A percentile compares a stretch with the other conserved stretches of the same genome.
These are phyloP conservation scores for Deilephila elpenor DNA, from an alignment of 2,888 invertebrate genomes.

Conservation along the genomic window DNA sequence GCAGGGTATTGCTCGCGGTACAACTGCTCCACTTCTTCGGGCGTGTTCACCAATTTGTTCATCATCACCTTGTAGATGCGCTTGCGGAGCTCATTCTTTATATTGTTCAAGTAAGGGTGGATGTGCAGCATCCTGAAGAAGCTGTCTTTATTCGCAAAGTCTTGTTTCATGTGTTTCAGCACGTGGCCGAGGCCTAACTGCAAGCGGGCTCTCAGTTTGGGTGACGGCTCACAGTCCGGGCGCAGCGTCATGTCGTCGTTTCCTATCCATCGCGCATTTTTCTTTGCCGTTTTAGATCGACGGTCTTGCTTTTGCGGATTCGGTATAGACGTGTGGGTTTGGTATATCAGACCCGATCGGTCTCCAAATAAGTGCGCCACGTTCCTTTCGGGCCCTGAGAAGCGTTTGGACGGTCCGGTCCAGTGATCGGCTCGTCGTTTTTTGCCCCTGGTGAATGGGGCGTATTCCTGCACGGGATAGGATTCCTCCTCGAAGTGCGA, in stretches of 20 bases:
- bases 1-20: constrained; percentile 12
- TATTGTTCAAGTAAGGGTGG: constrained; percentile 45
- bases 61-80: constrained; percentile 61
- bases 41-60: constrained; percentile 54
- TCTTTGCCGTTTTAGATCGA: not conserved
- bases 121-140: constrained; percentile 39
- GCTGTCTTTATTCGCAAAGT: constrained; percentile 35
- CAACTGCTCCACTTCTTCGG: not conserved
- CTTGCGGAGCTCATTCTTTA: constrained; percentile 65
- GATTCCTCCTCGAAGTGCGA: constrained; percentile 53
- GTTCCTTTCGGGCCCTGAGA: constrained; percentile 36
- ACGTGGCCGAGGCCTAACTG: constrained; percentile 69
- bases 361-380: constrained; percentile 40
- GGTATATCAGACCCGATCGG: constrained; percentile 34
- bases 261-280: not conserved
- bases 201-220: constrained; percentile 64
- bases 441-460: constrained; percentile 43
- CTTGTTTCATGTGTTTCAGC: constrained; percentile 59
- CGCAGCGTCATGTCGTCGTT: constrained; percentile 44
- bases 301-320: constrained; percentile 1
- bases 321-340: constrained; percentile 35
- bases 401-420: constrained; percentile 56
- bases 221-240: constrained; percentile 53
- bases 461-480: constrained; percentile 31
- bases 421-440: constrained; percentile 52